Evolutionary conservation across 1,140 invertebrate species (phyloP).

Genomic region (Latrodectus geometricus): DNA sequence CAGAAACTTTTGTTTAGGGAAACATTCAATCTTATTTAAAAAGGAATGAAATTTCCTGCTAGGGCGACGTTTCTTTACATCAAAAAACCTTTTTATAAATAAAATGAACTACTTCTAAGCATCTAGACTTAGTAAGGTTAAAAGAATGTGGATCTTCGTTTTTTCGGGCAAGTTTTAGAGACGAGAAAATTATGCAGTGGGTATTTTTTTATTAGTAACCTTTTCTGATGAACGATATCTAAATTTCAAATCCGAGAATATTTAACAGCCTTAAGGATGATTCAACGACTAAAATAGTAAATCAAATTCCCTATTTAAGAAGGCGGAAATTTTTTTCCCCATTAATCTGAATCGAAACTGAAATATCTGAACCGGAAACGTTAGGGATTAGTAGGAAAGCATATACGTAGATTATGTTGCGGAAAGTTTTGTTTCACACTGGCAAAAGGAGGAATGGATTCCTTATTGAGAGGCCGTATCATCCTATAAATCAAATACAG

Average conservation of each 20-base stretch:
- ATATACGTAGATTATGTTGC: background rate
- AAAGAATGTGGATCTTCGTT: background rate
- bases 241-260: constrained; percentile 24
- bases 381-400: background rate
- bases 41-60: no score
- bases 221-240: constrained; percentile 13
- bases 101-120: no score
- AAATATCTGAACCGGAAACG: constrained; percentile 33
- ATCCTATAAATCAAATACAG: constrained; percentile 40
- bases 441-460: background rate
- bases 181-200: constrained; percentile 43
- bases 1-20: no score
- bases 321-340: background rate
- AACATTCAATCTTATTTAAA: no score
- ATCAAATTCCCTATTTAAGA: constrained; percentile 32
- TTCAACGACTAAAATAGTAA: background rate
- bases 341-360: background rate
- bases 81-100: no score
- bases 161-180: constrained; percentile 10
- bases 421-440: background rate
- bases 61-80: no score
- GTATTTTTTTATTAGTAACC: background rate
- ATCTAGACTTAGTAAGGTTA: no score
- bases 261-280: constrained; percentile 23
- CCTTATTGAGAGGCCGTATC: constrained; percentile 12